Evolutionary conservation across 2,888 invertebrate species (phyloP).

Genomic region (Acanthacorydalis orientalis): DNA sequence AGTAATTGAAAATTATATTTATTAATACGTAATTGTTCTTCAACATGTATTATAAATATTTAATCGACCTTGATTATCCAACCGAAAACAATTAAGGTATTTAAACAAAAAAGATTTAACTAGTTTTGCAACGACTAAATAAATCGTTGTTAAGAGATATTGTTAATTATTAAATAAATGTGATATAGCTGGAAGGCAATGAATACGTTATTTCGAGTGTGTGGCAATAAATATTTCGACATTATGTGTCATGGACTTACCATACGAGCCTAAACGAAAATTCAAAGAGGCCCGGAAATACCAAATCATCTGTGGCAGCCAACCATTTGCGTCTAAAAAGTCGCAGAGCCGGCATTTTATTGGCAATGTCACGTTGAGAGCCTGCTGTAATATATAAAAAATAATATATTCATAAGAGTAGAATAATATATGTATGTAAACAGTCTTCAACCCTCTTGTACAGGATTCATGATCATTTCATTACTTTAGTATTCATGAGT

Average conservation of each 20-base stretch:
- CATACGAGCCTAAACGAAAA: slow-evolving; percentile 53
- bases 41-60: too few relatives aligned
- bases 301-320: slow-evolving; percentile 82
- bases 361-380: slow-evolving; percentile 2
- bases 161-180: slow-evolving; percentile 10
- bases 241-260: slow-evolving; percentile 26
- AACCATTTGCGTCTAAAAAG: slow-evolving; percentile 81
- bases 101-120: neutral
- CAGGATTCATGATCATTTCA: too few relatives aligned
- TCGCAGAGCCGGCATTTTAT: slow-evolving; percentile 68
- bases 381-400: neutral
- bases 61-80: too few relatives aligned
- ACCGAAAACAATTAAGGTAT: neutral
- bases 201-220: too few relatives aligned
- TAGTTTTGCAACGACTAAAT: slow-evolving; percentile 2
- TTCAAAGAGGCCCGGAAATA: slow-evolving; percentile 71
- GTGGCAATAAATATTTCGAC: too few relatives aligned
- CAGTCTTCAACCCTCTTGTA: too few relatives aligned
- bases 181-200: too few relatives aligned
- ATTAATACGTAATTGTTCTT: too few relatives aligned
- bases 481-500: too few relatives aligned
- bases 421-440: too few relatives aligned
- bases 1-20: too few relatives aligned
- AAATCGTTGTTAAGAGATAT: slow-evolving; percentile 3
- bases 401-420: too few relatives aligned